Evolutionary conservation across 2,797 vertebrate genomes (phyloP).

Genomic region (Ciconia nigra): DNA sequence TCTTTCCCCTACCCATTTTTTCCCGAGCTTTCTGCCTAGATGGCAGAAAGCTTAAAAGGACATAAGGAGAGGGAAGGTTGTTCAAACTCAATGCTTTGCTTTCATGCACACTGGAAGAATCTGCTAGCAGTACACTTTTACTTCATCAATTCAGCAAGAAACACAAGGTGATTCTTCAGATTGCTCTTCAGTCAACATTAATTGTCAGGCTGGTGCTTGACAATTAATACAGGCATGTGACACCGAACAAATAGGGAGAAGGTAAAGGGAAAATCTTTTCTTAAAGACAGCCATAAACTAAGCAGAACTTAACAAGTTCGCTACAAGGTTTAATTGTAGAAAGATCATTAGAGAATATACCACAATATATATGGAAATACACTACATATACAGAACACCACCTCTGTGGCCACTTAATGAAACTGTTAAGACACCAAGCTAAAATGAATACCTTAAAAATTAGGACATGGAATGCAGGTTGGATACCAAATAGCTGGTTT

Average conservation of each 20-base stretch:
- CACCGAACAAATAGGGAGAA: neutral
- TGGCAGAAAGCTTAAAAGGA: slow-evolving; percentile 35
- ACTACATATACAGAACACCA: neutral
- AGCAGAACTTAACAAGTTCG: neutral
- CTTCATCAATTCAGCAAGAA: slow-evolving; percentile 56
- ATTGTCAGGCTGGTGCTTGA: neutral
- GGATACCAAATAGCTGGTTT: neutral
- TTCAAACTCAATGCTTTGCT: slow-evolving; percentile 32
- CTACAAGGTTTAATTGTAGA: neutral
- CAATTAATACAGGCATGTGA: slow-evolving; percentile 19
- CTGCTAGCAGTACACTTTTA: slow-evolving; percentile 72
- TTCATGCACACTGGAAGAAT: slow-evolving; percentile 43
- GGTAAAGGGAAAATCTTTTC: neutral
- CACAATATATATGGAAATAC: neutral
- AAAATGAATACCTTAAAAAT: neutral
- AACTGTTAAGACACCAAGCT: neutral
- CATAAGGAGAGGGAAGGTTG: slow-evolving; percentile 34
- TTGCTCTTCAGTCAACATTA: slow-evolving; percentile 41
- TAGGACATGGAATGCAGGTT: neutral
- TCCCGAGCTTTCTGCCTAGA: neutral
- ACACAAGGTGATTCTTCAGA: neutral
- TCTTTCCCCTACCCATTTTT: neutral
- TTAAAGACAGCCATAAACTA: neutral
- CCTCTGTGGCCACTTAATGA: neutral
- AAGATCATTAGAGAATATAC: neutral